Base-by-base conservation (phyloP, 2,113 vertebrate genomes). In the Oncorhynchus clarkii region DNA sequence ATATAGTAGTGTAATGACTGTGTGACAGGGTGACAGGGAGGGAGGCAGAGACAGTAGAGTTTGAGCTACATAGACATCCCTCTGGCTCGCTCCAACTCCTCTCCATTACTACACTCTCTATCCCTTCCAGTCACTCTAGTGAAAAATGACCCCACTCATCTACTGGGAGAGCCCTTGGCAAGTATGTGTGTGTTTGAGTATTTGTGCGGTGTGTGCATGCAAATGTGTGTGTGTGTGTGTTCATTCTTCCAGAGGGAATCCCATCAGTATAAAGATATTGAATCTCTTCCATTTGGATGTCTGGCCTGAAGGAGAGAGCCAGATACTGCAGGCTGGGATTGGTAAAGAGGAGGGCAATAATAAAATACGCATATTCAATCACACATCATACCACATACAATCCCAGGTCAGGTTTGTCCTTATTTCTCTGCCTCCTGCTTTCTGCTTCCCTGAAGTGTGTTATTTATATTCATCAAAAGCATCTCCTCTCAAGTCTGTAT, bases 121-220 rank as follows among this genome's bases (percentile, higher is more conserved):
- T 87, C 90, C 75, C 82, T 83, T 80, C 73, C 81, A 89, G 80
- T 80, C 72, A 81, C 62, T 39, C 75, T 88, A 85, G 87, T 89
- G 89, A 92, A 89, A 92, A 90, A 88, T 86, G 87, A 92, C 78
- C 89, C 78, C 60, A 76, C 85, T 88, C 88, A 89, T 91, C 87
- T 89, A 79, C 76, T 83, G 89, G 84, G 88, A 91, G 79, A 92
- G 82, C 87, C 88, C 85, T 83, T 87, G 91, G 49, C 51, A 88
- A 81, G 77, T 79, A 65, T 70, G 76, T 79, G 83, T 82, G 78
- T 39, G 59, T 49, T 54, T 62, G 71, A 60, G 71, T 62, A 45
- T 70, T 18, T 49, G 48, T 70, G 69, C 1, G 13, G 66, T 68
- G 48, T 75, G 75, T 51, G 6, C 26, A 39, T 11, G 20, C 8